These are phyloP conservation scores for Pteromalus puparum DNA, from an alignment of 1,140 invertebrate genomes.

Conservation along the genomic window DNA sequence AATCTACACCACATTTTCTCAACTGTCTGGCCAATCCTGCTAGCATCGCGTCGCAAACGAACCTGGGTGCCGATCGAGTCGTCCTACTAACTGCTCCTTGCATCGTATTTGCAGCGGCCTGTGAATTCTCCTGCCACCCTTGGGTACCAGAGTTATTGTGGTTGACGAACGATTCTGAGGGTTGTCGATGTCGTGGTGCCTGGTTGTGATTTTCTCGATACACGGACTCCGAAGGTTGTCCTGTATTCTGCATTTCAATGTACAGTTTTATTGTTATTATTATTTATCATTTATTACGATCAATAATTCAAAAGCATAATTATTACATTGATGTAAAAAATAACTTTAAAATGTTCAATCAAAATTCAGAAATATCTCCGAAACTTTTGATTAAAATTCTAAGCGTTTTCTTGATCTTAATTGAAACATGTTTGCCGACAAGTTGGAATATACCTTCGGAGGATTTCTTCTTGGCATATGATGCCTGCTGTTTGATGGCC, in stretches of 20 bases:
- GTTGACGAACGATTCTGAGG: neutral
- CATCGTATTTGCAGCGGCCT: neutral
- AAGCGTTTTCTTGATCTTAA: neutral
- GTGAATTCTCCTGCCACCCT: neutral
- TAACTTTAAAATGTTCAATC: no score
- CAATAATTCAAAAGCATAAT: no score
- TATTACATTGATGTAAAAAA: no score
- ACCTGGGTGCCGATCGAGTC: neutral
- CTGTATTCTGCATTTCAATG: neutral
- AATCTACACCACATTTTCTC: conserved; percentile 82
- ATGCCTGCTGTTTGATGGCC: neutral
- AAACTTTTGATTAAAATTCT: no score
- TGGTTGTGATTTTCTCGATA: neutral
- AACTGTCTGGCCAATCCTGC: conserved; percentile 78
- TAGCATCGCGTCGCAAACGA: conserved; percentile 78
- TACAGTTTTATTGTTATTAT: neutral
- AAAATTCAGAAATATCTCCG: no score
- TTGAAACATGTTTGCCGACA: no score
- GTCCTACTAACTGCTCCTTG: neutral
- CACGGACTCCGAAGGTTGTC: neutral
- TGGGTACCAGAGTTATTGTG: neutral
- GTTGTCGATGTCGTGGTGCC: neutral
- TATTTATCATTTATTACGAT: neutral
- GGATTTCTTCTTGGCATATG: neutral
- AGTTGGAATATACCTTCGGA: neutral